Evolutionary conservation across 2,888 invertebrate genomes (phyloP).

Genomic region (Matsumyia berberina): DNA sequence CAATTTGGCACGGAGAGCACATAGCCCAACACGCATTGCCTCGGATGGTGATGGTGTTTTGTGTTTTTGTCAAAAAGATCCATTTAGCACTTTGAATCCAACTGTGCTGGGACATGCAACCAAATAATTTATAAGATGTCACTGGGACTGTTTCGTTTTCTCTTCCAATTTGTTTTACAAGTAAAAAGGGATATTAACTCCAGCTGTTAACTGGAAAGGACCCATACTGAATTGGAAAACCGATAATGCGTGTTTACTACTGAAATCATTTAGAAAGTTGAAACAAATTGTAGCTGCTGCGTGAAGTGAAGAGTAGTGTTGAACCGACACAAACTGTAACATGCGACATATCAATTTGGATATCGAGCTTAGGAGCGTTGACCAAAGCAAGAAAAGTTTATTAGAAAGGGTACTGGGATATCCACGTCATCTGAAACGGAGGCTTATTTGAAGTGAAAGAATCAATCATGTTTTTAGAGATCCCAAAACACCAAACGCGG

Average conservation of each 20-base stretch:
- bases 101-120: slow-evolving; percentile 53
- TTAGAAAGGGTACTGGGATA: too few relatives aligned
- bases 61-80: slow-evolving; percentile 56
- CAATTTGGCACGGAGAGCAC: slow-evolving; percentile 70
- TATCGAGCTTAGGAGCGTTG: too few relatives aligned
- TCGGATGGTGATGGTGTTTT: slow-evolving; percentile 54
- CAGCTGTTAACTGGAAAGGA: slow-evolving; percentile 62
- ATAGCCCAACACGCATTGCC: slow-evolving; percentile 38
- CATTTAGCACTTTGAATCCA: slow-evolving; percentile 71
- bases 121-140: slow-evolving; percentile 69
- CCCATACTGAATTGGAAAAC: slow-evolving; percentile 51
- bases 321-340: slow-evolving; percentile 6
- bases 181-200: slow-evolving; percentile 44
- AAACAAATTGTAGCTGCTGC: neutral
- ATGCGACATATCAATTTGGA: neutral
- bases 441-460: too few relatives aligned
- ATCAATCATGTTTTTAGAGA: too few relatives aligned
- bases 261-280: slow-evolving; percentile 71
- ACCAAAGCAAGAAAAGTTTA: too few relatives aligned
- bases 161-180: slow-evolving; percentile 60
- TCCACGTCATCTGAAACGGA: too few relatives aligned
- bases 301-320: slow-evolving; percentile 13
- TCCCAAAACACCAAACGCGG: too few relatives aligned
- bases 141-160: slow-evolving; percentile 52
- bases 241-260: slow-evolving; percentile 76